These are phyloP conservation scores for Lasioglossum zephyrum DNA, from an alignment of 2,888 invertebrate genomes.

Conservation along the genomic window DNA sequence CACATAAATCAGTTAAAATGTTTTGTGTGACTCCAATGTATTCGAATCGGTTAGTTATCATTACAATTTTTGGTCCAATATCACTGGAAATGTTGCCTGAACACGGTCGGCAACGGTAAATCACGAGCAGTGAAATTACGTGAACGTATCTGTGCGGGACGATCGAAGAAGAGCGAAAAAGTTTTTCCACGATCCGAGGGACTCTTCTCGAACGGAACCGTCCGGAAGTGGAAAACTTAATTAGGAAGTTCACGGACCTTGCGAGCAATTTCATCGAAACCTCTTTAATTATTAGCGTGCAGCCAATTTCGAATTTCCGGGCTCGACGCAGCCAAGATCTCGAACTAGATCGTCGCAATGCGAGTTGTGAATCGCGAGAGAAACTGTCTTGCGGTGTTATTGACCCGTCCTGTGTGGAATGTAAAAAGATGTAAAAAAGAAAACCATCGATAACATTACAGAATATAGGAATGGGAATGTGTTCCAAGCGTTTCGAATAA, in stretches of 20 bases:
- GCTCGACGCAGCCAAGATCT: neutral
- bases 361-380: too few species aligned
- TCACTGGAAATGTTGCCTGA: neutral
- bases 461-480: too few species aligned
- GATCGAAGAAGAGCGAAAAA: slow-evolving; percentile 32
- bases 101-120: neutral
- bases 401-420: too few species aligned
- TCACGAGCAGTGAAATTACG: neutral
- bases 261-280: slow-evolving; percentile 18
- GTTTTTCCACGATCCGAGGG: slow-evolving; percentile 18
- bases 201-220: neutral
- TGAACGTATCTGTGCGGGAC: neutral
- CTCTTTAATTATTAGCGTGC: slow-evolving; percentile 23
- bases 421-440: too few species aligned
- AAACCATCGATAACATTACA: too few species aligned
- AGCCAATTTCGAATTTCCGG: slow-evolving; percentile 2
- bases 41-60: too few species aligned
- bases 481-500: too few species aligned
- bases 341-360: neutral
- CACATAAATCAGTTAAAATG: too few species aligned
- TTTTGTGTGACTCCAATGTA: too few species aligned
- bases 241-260: slow-evolving; percentile 25
- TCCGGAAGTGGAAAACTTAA: slow-evolving; percentile 34
- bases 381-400: neutral
- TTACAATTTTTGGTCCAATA: neutral